Evolutionary conservation across 2,888 invertebrate genomes (phyloP).

Genomic region (Plebejus argus): DNA sequence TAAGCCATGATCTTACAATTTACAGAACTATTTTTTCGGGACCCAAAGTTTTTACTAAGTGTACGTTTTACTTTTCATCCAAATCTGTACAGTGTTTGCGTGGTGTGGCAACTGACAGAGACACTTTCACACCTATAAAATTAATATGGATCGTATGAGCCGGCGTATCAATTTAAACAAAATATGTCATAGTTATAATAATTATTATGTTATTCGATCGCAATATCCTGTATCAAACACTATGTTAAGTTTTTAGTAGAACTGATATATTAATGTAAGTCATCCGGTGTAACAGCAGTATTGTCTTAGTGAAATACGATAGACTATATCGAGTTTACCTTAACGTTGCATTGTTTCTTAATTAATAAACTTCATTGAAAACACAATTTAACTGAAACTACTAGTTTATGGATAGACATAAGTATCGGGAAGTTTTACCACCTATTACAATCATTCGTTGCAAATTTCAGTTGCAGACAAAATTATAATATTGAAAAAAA

Average conservation of each 20-base stretch:
- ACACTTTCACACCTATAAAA: no score
- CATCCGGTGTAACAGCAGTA: slow-evolving; percentile 39
- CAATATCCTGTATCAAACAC: slow-evolving; percentile 73
- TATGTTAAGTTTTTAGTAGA: slow-evolving; percentile 72
- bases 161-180: not conserved
- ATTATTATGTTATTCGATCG: slow-evolving; percentile 63
- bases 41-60: no score
- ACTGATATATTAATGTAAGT: slow-evolving; percentile 46
- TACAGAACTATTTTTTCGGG: no score
- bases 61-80: no score
- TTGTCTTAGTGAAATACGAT: slow-evolving; percentile 23
- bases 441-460: not conserved
- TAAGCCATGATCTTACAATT: no score
- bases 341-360: slow-evolving; percentile 15
- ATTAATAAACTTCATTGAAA: slow-evolving; percentile 13
- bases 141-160: not conserved
- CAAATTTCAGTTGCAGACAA: no score
- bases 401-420: slow-evolving; percentile 7
- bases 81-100: no score
- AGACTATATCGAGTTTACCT: slow-evolving; percentile 3
- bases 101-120: no score
- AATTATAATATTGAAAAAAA: not conserved
- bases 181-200: slow-evolving; percentile 62
- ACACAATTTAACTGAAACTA: slow-evolving; percentile 11
- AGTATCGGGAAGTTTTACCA: slow-evolving; percentile 2